These are phyloP conservation scores for Hydractinia symbiolongicarpus DNA, from an alignment of 30 jellyfish, hydroid and myxozoan genomes.

Conservation along the genomic window DNA sequence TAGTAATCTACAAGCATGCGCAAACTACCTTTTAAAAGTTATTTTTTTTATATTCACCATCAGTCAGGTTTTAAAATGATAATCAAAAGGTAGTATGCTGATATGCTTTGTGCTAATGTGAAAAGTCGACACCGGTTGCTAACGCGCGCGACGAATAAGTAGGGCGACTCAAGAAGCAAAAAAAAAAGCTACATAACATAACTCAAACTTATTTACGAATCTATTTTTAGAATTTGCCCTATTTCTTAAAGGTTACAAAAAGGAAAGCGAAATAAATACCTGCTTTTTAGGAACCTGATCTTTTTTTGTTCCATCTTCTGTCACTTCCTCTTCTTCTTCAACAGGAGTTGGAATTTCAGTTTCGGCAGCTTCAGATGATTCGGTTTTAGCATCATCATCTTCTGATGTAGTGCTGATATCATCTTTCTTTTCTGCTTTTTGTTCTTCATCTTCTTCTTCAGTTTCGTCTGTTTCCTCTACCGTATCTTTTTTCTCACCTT, in stretches of 20 bases:
- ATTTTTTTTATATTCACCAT: too few relatives aligned
- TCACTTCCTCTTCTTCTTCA: conserved; percentile 9
- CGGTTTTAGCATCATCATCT: background rate
- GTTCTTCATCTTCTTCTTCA: conserved; percentile 8
- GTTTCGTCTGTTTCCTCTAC: conserved; percentile 5
- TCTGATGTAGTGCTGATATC: conserved; percentile 7
- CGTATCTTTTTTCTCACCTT: conserved; percentile 5
- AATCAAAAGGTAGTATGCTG: too few relatives aligned
- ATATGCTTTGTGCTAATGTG: too few relatives aligned
- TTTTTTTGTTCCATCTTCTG: conserved; percentile 21
- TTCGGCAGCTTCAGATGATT: conserved; percentile 12
- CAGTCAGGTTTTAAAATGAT: too few relatives aligned
- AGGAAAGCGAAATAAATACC: background rate
- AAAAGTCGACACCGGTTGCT: conserved; percentile 6
- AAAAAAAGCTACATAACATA: background rate
- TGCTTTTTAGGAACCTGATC: conserved; percentile 20
- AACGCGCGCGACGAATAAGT: conserved; percentile 13
- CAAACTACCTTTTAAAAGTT: too few relatives aligned
- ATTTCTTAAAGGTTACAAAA: background rate
- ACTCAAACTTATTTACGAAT: background rate
- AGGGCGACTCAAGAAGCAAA: background rate
- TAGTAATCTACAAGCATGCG: too few relatives aligned
- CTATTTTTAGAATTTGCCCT: background rate
- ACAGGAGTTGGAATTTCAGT: conserved; percentile 17
- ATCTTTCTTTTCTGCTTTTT: conserved; percentile 11